Base-by-base conservation (phyloP, 2,113 vertebrate species). In the Aspidoscelis tigris region DNA sequence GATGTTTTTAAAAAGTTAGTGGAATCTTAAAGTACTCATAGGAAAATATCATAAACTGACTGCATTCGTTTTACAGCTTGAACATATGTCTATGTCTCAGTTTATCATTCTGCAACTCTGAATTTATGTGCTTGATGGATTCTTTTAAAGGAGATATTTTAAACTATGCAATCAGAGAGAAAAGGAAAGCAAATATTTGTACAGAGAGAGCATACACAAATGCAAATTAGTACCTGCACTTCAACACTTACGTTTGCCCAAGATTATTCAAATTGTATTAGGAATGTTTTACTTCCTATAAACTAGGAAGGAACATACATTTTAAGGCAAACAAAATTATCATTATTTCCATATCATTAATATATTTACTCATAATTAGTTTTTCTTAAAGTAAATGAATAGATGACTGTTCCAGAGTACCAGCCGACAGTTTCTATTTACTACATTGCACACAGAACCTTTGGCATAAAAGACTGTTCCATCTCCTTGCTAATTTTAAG, bases 401-500 rank as follows among this genome's bases (percentile, higher is more conserved):
- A 16, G 18, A 71, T 78, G 3, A 12, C 41, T 65, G 8, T 70
- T 61, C 68, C 41, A 20, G 71, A 78, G 41, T 22, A 73, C 70
- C 26, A 43, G 50, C 68, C 70, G 22, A 71, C 65, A 26, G 6
- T 24, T 68, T 66, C 20, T 66, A 22, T 76, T 83, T 78, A 78
- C 76, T 71, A 64, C 11, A 78, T 11, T 64, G 39, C 41, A 78
- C 7, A 73, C 53, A 69, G 2, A 76, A 39, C 33, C 33, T 61
- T 81, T 43, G 33, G 12, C 24, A 82, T 47, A 44, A 82, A 73
- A 76, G 5, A n/a, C 43, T 58, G 24, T 44, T 50, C 22, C 5
- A 84, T 24, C 55, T 84, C 39, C 41, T 39, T 33, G 12, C 39
- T 78, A 33, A 50, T 78, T 78, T 84, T 78, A 47, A 84, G 6